Evolutionary conservation across 2,113 vertebrate genomes (phyloP).

Genomic region (Coregonus clupeaformis): DNA sequence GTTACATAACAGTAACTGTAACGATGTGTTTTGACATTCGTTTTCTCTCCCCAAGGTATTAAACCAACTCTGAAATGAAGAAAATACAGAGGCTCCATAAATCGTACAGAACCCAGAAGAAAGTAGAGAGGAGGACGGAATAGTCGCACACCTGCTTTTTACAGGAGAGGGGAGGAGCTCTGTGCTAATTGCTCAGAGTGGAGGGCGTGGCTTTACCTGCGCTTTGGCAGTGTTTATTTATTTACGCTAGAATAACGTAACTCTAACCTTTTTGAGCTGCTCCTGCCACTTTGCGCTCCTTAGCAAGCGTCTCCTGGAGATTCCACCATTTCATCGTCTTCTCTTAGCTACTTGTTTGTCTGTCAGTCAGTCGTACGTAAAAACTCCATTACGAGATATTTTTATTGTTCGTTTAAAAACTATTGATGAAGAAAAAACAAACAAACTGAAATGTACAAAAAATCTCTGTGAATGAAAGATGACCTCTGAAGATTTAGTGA

Average conservation of each 20-base stretch:
- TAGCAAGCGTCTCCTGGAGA: slow-evolving; percentile 28
- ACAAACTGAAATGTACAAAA: not conserved
- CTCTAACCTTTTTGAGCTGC: slow-evolving; percentile 65
- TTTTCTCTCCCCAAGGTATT: slow-evolving; percentile 77
- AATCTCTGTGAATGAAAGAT: slow-evolving; percentile 32
- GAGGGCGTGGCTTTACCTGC: slow-evolving; percentile 62
- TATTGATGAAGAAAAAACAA: slow-evolving; percentile 51
- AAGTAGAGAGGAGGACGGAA: slow-evolving; percentile 44
- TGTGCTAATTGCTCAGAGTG: slow-evolving; percentile 21
- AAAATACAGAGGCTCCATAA: slow-evolving; percentile 52
- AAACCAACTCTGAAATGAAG: slow-evolving; percentile 54
- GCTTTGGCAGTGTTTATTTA: slow-evolving; percentile 89
- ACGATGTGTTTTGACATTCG: not conserved
- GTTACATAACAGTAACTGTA: not conserved
- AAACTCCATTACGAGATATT: slow-evolving; percentile 51
- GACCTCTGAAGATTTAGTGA: slow-evolving; percentile 61
- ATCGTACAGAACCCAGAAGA: slow-evolving; percentile 49
- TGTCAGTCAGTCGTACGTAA: slow-evolving; percentile 39
- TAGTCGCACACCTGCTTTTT: slow-evolving; percentile 68
- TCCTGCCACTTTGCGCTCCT: slow-evolving; percentile 49
- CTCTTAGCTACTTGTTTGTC: slow-evolving; percentile 48
- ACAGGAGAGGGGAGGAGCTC: slow-evolving; percentile 70
- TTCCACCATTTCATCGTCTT: slow-evolving; percentile 32
- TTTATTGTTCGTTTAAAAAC: slow-evolving; percentile 61
- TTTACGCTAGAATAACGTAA: slow-evolving; percentile 76